Evolutionary conservation across 1,140 invertebrate species (phyloP), one percentile per base, ranked within the genome.

Genomic region (Spodoptera frugiperda): DNA sequence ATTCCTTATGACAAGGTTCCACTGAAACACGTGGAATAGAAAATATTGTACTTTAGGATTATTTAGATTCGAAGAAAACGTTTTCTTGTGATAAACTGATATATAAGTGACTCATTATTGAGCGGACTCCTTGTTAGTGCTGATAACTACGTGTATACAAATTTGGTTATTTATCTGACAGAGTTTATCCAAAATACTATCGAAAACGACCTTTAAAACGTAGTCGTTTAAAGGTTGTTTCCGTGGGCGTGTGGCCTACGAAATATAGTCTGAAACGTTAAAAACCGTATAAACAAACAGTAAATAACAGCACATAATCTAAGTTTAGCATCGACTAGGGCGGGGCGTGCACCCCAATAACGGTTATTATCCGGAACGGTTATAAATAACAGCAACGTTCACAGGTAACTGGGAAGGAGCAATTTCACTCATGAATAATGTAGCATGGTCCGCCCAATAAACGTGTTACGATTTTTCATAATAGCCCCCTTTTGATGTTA

Each of bases 391-490:
- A 57, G 72, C 14, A 53, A 19, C 55, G 46, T 53, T 77, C 55
- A 48, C 54, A 73, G 71, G 71, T 73, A 73, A 8, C 57, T n/a
- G 39, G 71, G 55, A 76, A 82, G 83, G 84, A 88, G 87, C 87
- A 89, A 88, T 91, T 86, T 90, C 85, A 84, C 79, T 83, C 83
- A 89, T 92, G 91, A 91, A 92, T 92, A 91, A 92, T 91, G 82
- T 83, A 92, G 15, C n/a, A 65, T 59, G 84, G 91, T 92, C 91
- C 89, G 89, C 87, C 85, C 86, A 67, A 83, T 92, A 92, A 92
- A 89, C 80, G 88, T 81, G 91, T 92, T 91, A 92, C 91, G 88
- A 92, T 92, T 92, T 92, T 92, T 92, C 91, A 91, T 91, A 91
- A 92, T 92, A 88, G 84, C 89, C 82, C 84, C 12, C 82, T 86